Base-by-base conservation (phyloP, 2,113 vertebrate species). In the Natator depressus region DNA sequence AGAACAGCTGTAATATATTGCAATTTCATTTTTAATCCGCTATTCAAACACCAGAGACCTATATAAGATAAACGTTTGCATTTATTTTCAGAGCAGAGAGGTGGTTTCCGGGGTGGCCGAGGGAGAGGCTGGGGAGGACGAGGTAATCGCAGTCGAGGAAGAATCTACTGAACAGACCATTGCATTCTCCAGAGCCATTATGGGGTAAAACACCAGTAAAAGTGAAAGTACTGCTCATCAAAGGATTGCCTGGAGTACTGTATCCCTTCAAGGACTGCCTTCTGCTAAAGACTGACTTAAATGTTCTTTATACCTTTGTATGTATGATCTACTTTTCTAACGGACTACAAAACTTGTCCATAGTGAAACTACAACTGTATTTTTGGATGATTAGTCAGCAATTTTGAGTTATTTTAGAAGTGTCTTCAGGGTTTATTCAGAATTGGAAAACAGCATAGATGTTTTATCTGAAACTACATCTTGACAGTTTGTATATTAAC, bases 81-180 rank as follows among this genome's bases (percentile, higher is more conserved):
- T 98, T 88, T 93, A 0, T 96, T 95, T 98, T 72, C 98, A 99
- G 99, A 99, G 95, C 99, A 99, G 96, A 99, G 99, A 96, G 99
- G 99, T 49, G 99, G 99, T 90, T 99, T 99, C 98, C 98, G 99
- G 69, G 99, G 99, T 47, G 99, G 99, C 65, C 98, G 99, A 93
- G 99, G 99, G 38, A 98, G 99, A 97, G 99, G 99, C 92, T 99
- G 99, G 96, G 99, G 99, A 94, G 98, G 98, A 92, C 98, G 99
- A 97, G 99, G 99, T 88, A 99, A 98, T 98, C 98, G 99, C 94
- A 99, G 99, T 98, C 98, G 99, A 97, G 99, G 99, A 95, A 98
- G 99, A 93, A 98, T 99, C 98, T 99, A 99, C 98, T 99, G 98
- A 99, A 82, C 10, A 90, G 90, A 84, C 55, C 53, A 8, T 78